phyloP scores from a whole-genome alignment of 1,140 invertebrate species.

The Tetragnatha versicolor region DNA sequence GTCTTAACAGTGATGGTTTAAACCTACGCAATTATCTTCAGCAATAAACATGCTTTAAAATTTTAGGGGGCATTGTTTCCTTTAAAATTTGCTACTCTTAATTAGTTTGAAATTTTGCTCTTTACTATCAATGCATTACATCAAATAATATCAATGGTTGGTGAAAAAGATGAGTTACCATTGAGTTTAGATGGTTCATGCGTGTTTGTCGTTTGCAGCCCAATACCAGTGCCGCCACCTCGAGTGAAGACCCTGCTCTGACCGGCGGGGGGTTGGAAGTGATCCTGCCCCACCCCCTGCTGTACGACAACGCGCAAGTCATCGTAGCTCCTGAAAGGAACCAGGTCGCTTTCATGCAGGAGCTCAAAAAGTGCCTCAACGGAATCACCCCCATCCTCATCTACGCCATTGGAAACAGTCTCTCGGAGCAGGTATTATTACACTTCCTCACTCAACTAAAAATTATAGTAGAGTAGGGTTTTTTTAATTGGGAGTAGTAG shows the following conservation, averaged over 20 bases:
- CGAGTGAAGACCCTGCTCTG: constrained; percentile 25
- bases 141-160: no score
- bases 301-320: constrained; percentile 77
- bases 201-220: no score
- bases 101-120: no score
- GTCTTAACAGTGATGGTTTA: no score
- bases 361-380: constrained; percentile 59
- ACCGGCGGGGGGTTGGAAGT: constrained; percentile 70
- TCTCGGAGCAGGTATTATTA: constrained; percentile 33
- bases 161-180: not conserved
- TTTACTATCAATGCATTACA: no score
- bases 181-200: no score
- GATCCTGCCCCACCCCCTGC: constrained; percentile 73
- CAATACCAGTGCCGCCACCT: not conserved
- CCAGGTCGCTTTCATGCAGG: constrained; percentile 55
- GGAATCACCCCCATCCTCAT: constrained; percentile 72
- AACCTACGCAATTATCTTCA: no score
- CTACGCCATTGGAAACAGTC: constrained; percentile 67
- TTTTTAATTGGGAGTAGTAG: not conserved
- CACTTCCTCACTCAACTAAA: no score
- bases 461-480: not conserved
- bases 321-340: constrained; percentile 71
- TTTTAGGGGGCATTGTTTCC: no score
- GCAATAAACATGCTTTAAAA: no score
- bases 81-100: no score